Percentiles rank a stretch among this genome's conserved stretches.
These are phyloP conservation scores for Nipponia nippon DNA, from an alignment of 2,113 vertebrate genomes.

Conservation along the genomic window DNA sequence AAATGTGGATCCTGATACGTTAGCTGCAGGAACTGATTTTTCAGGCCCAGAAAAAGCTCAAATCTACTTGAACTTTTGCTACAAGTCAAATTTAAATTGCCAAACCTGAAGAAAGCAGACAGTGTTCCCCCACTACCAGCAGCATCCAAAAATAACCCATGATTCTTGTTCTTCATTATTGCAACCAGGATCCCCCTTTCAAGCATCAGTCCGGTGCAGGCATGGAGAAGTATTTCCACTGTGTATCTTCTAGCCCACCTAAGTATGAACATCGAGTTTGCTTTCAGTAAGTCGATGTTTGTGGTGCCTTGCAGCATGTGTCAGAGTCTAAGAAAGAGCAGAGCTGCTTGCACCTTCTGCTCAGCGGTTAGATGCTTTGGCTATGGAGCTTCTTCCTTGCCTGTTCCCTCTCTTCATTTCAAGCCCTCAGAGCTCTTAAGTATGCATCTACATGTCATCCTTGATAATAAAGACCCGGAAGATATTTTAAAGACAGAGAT, in stretches of 20 bases:
- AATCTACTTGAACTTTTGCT: neutral
- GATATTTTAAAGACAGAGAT: neutral
- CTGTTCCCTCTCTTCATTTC: neutral
- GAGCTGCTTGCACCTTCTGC: neutral
- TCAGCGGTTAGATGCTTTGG: neutral
- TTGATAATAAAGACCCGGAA: neutral
- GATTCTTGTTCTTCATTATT: neutral
- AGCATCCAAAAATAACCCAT: neutral
- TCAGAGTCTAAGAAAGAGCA: neutral
- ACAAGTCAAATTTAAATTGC: neutral
- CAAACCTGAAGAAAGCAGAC: neutral
- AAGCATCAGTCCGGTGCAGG: neutral
- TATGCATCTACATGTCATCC: neutral
- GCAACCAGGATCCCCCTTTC: neutral
- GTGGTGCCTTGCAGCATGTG: neutral
- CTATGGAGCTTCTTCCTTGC: neutral
- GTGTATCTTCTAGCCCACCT: neutral
- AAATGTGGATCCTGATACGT: neutral
- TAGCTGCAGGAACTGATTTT: neutral
- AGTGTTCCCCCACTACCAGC: fast-evolving
- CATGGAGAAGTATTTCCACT: neutral
- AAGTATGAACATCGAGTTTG: neutral
- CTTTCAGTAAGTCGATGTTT: neutral
- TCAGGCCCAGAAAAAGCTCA: neutral
- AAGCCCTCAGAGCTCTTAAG: neutral